These are phyloP conservation scores for Cotesia glomerata DNA, from an alignment of 1,140 invertebrate genomes.

Conservation along the genomic window DNA sequence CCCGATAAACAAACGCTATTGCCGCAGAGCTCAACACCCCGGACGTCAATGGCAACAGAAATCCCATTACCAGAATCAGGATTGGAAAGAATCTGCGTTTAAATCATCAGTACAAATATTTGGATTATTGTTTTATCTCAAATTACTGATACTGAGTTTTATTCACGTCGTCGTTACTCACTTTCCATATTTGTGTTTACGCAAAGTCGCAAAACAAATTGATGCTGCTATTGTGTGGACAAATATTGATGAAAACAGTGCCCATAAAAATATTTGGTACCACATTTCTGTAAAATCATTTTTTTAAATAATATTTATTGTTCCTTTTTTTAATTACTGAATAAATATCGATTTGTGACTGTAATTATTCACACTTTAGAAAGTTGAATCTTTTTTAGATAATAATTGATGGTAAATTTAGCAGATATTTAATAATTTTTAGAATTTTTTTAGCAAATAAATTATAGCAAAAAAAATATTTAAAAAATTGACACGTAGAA, in stretches of 20 bases:
- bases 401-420: too few relatives aligned
- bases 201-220: conserved; percentile 86
- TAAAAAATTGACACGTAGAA: too few relatives aligned
- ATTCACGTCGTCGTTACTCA: conserved; percentile 47
- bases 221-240: conserved; percentile 89
- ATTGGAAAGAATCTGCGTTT: conserved; percentile 80
- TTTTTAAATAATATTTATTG: background rate
- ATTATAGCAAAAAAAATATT: too few relatives aligned
- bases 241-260: conserved; percentile 89
- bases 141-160: background rate
- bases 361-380: background rate
- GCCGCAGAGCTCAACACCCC: conserved; percentile 90
- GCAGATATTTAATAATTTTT: too few relatives aligned
- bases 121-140: background rate
- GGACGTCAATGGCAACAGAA: conserved; percentile 83
- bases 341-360: background rate
- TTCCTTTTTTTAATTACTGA: background rate
- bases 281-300: conserved; percentile 83
- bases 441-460: too few relatives aligned
- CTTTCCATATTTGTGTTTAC: conserved; percentile 92
- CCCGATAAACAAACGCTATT: conserved; percentile 91
- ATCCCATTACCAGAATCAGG: conserved; percentile 85
- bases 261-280: conserved; percentile 95
- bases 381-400: too few relatives aligned
- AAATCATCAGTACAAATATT: background rate